These are phyloP conservation scores for Epizoanthus illoricatus DNA, from an alignment of 92 coral and sea anemone species.

Conservation along the genomic window DNA sequence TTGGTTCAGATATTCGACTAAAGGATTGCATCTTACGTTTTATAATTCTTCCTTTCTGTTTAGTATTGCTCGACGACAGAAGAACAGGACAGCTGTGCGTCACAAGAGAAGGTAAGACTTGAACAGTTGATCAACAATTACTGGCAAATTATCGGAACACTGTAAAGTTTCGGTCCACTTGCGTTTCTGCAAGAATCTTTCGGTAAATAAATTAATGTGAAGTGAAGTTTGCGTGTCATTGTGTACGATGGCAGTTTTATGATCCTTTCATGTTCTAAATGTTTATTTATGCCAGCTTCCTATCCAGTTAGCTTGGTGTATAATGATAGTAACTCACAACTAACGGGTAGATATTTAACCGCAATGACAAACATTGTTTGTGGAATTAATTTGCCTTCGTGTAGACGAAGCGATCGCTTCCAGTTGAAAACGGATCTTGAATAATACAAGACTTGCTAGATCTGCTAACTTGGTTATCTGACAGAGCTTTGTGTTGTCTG, in stretches of 20 bases:
- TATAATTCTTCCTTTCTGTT: slow-evolving; percentile 31
- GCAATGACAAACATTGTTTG: slow-evolving; percentile 1
- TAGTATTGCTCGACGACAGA: slow-evolving; percentile 51
- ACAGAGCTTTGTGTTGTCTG: too few relatives aligned
- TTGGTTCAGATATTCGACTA: slow-evolving; percentile 9
- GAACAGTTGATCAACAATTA: slow-evolving; percentile 21
- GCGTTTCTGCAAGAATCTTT: not conserved
- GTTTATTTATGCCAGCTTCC: slow-evolving; percentile 11
- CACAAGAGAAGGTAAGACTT: slow-evolving; percentile 45
- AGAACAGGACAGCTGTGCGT: slow-evolving; percentile 26
- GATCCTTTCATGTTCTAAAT: slow-evolving; percentile 13
- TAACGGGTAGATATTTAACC: slow-evolving; percentile 21
- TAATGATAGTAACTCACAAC: not conserved
- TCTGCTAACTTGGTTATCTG: not conserved
- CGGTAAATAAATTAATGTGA: slow-evolving; percentile 3
- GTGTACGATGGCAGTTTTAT: slow-evolving; percentile 17
- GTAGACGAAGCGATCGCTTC: not conserved
- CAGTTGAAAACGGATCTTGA: not conserved
- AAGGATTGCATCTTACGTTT: slow-evolving; percentile 22
- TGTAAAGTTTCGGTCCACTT: not conserved
- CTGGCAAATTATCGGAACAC: not conserved
- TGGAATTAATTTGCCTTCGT: slow-evolving; percentile 3
- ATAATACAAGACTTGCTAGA: not conserved
- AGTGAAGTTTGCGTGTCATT: slow-evolving; percentile 8
- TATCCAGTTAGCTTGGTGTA: not conserved